Evolutionary conservation across 2,888 invertebrate genomes (phyloP).

Genomic region (Cecidostiba fungosa): DNA sequence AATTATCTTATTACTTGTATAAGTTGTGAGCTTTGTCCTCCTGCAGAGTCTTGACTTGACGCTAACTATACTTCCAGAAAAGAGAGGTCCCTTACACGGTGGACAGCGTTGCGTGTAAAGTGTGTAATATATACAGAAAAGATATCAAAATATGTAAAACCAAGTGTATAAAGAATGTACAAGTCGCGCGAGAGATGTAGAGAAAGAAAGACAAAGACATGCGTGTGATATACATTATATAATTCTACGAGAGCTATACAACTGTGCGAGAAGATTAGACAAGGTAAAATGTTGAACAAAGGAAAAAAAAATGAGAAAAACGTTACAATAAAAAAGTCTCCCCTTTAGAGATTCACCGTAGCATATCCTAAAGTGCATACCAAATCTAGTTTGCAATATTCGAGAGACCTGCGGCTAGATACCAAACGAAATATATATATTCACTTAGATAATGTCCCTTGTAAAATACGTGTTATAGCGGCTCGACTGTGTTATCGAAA

Average conservation of each 20-base stretch:
- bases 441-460: slow-evolving; percentile 67
- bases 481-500: slow-evolving; percentile 69
- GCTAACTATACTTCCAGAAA: slow-evolving; percentile 62
- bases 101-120: slow-evolving; percentile 38
- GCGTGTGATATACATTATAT: slow-evolving; percentile 32
- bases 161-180: slow-evolving; percentile 30
- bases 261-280: slow-evolving; percentile 21
- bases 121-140: slow-evolving; percentile 49
- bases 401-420: slow-evolving; percentile 63
- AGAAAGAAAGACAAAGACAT: slow-evolving; percentile 27
- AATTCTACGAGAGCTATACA: slow-evolving; percentile 25
- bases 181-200: slow-evolving; percentile 15
- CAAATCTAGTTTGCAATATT: slow-evolving; percentile 69
- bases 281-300: not conserved
- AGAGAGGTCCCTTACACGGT: slow-evolving; percentile 1
- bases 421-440: slow-evolving; percentile 64
- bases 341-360: slow-evolving; percentile 71
- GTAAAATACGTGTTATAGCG: slow-evolving; percentile 68
- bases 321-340: slow-evolving; percentile 66
- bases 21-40: slow-evolving; percentile 55
- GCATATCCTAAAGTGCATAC: slow-evolving; percentile 72
- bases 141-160: slow-evolving; percentile 36
- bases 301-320: slow-evolving; percentile 48
- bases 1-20: not conserved
- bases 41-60: slow-evolving; percentile 56